These are phyloP conservation scores for Eilema griseolum DNA, from an alignment of 2,888 invertebrate genomes.

Conservation along the genomic window DNA sequence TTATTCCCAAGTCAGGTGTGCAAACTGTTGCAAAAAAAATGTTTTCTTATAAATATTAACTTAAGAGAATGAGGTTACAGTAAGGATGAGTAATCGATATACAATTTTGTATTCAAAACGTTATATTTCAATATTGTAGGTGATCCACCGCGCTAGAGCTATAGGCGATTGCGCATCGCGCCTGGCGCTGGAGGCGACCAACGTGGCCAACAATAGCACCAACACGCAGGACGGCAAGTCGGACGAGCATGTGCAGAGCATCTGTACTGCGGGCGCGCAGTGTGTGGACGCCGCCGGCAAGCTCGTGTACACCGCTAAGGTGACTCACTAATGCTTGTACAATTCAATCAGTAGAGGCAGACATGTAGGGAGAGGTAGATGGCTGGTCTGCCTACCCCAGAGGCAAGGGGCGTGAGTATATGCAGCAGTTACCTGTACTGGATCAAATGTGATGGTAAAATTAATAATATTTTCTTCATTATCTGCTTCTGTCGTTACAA, in stretches of 20 bases:
- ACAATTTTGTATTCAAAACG: no score
- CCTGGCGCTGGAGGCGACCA: conserved; percentile 51
- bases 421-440: no score
- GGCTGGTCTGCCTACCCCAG: no score
- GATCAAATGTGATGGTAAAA: no score
- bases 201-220: conserved; percentile 26
- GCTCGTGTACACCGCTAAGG: conserved; percentile 69
- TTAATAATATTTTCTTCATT: no score
- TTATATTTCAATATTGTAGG: conserved; percentile 42
- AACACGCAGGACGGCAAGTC: conserved; percentile 18
- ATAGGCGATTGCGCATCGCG: conserved; percentile 67
- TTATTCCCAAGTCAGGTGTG: no score
- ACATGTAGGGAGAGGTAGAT: background rate
- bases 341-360: background rate
- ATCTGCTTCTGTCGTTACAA: no score
- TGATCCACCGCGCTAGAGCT: conserved; percentile 61
- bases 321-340: conserved; percentile 25
- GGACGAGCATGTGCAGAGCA: conserved; percentile 28
- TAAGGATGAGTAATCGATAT: no score
- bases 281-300: conserved; percentile 62
- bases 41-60: no score
- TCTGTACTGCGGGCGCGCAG: conserved; percentile 53
- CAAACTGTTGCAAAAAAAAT: no score
- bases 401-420: no score
- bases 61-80: no score